Conservation (phyloP, 2,797 vertebrate species). For the Arctocebus calabarensis region DNA sequence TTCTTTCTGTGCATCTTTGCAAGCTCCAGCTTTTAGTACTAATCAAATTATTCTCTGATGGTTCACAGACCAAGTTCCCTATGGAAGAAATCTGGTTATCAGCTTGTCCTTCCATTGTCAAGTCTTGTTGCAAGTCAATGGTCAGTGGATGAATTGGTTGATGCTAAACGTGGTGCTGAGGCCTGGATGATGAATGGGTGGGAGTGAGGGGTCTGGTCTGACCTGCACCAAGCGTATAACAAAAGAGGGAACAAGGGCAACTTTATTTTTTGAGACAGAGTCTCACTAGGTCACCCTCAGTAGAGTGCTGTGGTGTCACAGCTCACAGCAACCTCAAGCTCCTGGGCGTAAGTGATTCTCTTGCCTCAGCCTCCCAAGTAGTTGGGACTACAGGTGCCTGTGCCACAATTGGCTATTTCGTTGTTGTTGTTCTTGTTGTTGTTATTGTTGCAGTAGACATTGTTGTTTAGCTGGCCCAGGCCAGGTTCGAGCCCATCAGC, state of each 20-base stretch:
- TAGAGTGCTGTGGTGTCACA: too few relatives aligned
- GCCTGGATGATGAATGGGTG: background rate
- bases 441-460: too few relatives aligned
- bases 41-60: background rate
- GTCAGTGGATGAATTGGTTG: background rate
- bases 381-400: too few relatives aligned
- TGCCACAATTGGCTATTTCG: too few relatives aligned
- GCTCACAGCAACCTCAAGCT: too few relatives aligned
- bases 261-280: background rate
- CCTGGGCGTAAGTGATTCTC: too few relatives aligned
- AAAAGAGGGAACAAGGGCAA: background rate
- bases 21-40: background rate
- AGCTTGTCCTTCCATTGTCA: background rate
- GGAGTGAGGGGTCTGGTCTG: background rate
- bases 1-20: background rate
- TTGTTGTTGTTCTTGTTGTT: too few relatives aligned
- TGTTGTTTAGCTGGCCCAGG: too few relatives aligned
- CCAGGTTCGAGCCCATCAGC: too few relatives aligned
- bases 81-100: background rate
- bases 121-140: background rate
- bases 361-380: too few relatives aligned
- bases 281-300: too few relatives aligned
- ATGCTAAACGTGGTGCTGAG: background rate
- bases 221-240: background rate
- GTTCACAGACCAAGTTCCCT: background rate